Conservation (phyloP, 1,140 invertebrate genomes). For the Sycophaga agraensis region DNA sequence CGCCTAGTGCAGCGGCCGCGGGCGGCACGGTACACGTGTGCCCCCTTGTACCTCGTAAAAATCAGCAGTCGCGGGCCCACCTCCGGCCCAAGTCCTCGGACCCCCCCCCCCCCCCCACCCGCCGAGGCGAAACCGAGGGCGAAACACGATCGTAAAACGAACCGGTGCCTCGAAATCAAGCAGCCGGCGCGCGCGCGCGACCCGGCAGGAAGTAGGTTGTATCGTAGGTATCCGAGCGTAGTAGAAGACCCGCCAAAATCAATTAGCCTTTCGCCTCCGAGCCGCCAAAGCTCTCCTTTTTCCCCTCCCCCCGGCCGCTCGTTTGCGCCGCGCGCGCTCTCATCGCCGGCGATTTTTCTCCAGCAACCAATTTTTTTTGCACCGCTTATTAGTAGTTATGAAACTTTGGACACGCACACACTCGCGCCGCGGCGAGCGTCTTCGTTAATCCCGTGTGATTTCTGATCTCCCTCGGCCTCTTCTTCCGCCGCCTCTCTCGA, state of each 20-base stretch:
- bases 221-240: conserved; percentile 37
- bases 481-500: no score
- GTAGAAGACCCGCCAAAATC: conserved; percentile 43
- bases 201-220: conserved; percentile 42
- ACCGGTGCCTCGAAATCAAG: conserved; percentile 35
- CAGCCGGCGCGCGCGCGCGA: conserved; percentile 6
- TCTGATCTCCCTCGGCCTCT: conserved; percentile 10
- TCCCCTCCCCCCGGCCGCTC: not conserved
- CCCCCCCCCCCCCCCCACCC: no score
- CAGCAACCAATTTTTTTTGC: conserved; percentile 24
- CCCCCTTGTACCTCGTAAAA: conserved; percentile 33
- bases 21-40: not conserved
- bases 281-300: conserved; percentile 23
- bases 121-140: no score
- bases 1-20: not conserved
- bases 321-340: not conserved
- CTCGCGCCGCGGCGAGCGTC: not conserved
- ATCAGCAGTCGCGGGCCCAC: not conserved
- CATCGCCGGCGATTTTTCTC: conserved; percentile 2
- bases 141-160: conserved; percentile 43
- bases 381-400: conserved; percentile 44
- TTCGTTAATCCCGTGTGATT: conserved; percentile 3
- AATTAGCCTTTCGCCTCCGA: conserved; percentile 36
- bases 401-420: conserved; percentile 31
- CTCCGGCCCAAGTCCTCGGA: no score